Conservation (phyloP, 2,888 invertebrate genomes). For the Plusia festucae region DNA sequence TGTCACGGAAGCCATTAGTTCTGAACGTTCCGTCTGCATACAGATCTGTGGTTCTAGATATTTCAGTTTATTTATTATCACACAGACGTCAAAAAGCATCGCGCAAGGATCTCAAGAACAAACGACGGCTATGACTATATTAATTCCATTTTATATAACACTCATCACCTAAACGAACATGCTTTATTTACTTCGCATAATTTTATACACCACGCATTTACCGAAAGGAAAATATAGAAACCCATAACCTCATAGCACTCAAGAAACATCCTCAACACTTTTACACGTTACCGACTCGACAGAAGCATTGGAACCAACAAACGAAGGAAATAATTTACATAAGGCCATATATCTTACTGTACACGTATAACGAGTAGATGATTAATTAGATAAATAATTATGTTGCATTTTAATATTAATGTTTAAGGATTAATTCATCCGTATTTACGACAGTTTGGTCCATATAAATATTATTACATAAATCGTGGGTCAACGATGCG, state of each 20-base stretch:
- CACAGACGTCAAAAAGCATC: conserved; percentile 54
- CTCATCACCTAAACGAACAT: conserved; percentile 82
- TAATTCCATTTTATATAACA: conserved; percentile 80
- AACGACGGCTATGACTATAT: conserved; percentile 77
- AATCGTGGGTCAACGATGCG: conserved; percentile 75
- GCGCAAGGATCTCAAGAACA: conserved; percentile 64
- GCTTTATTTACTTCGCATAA: conserved; percentile 73
- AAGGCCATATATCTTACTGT: conserved; percentile 89
- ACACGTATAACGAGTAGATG: conserved; percentile 88
- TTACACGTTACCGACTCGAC: conserved; percentile 75
- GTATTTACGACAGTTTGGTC: conserved; percentile 89
- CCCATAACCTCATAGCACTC: conserved; percentile 59
- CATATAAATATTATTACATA: conserved; percentile 88
- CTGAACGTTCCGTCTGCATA: conserved; percentile 36
- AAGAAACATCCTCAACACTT: conserved; percentile 71
- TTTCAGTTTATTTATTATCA: conserved; percentile 21
- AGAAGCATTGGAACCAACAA: conserved; percentile 82
- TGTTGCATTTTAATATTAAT: conserved; percentile 84
- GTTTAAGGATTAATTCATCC: conserved; percentile 86
- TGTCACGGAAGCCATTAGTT: conserved; percentile 49
- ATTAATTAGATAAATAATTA: conserved; percentile 85
- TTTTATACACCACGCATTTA: conserved; percentile 79
- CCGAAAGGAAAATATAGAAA: conserved; percentile 66
- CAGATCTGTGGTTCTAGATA: conserved; percentile 38
- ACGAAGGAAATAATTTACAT: conserved; percentile 86